Base-by-base conservation (phyloP, 2,113 vertebrate species). In the Aptenodytes patagonicus region DNA sequence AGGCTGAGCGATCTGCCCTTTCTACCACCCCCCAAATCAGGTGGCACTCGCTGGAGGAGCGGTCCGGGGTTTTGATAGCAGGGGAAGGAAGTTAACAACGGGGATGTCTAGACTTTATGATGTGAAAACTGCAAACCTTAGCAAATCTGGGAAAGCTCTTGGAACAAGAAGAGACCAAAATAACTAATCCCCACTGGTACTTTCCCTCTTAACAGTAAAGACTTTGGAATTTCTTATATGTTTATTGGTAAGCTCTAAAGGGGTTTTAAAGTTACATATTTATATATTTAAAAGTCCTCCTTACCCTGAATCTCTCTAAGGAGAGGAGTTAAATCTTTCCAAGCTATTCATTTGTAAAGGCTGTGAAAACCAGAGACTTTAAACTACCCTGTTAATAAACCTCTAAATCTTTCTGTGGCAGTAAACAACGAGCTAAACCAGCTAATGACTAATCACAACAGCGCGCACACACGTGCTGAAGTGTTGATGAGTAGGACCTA, bases 11-110 rank as follows among this genome's bases (percentile, higher is more conserved):
- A 9, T 11, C 61, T 83, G 68, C 51, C 72, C 36, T 44, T 42
- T n/a, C 46, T 3, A 2, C 7, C 40, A 2, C 10, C 10, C n/a
- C 24, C 42, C 17, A 38, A 3, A 42, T 7, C 8, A 9, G 17
- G 1, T 2, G 28, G 80, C 24, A 3, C 40, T 14, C 15, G 2
- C 55, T 26, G 60, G 64, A 44, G 21, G 34, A 26, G 8, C 1
- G 4, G 15, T 6, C 69, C 81, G 87, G 80, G 21, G 16, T 76
- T 24, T 1, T 20, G 71, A 4, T 13, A 32, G 25, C 25, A 21
- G 61, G 65, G 75, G 29, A 40, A 36, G 47, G 68, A 29, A 5
- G 17, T 9, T 38, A 13, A 18, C 38, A 25, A 2, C 1, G 0
- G 69, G 55, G 42, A 54, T 46, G 70, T 29, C 19, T 22, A 10